phyloP scores from a whole-genome alignment of 2,113 vertebrate species.

The Trogon surrucura region DNA sequence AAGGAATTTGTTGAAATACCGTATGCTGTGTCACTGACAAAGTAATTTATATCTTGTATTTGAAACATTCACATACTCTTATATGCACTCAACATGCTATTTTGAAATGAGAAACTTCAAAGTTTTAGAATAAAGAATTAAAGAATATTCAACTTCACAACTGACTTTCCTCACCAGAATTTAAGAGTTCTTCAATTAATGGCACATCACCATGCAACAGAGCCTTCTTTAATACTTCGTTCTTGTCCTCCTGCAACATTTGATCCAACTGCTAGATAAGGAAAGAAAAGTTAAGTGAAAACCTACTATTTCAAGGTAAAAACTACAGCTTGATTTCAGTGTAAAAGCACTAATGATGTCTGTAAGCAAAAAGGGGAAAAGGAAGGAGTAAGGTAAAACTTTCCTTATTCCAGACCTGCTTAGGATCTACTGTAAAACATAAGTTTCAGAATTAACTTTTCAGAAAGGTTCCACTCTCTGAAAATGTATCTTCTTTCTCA shows the following conservation, averaged over 20 bases:
- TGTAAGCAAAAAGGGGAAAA: background rate
- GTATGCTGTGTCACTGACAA: background rate
- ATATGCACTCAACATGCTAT: background rate
- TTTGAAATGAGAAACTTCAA: background rate
- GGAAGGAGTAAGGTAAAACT: accelerated
- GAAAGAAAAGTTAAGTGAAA: background rate
- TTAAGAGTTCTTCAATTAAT: slow-evolving; percentile 83
- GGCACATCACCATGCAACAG: slow-evolving; percentile 78
- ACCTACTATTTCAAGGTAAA: background rate
- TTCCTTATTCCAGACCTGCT: background rate
- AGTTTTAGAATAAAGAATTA: background rate
- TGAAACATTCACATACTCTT: background rate
- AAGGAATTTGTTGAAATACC: background rate
- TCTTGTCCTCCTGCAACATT: slow-evolving; percentile 46
- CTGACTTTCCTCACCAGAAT: slow-evolving; percentile 72
- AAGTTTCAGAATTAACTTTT: background rate
- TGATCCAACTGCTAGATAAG: slow-evolving; percentile 62
- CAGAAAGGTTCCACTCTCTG: background rate
- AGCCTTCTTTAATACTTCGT: slow-evolving; percentile 82
- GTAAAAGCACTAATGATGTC: background rate
- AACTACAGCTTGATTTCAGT: background rate
- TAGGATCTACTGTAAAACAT: background rate
- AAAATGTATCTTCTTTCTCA: background rate
- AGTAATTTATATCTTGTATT: background rate
- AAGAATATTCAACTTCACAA: background rate